A percentile compares a stretch with the other conserved stretches of the same genome.
Evolutionary conservation across 2,888 invertebrate species (phyloP).

Genomic region (Punctoribates punctum): DNA sequence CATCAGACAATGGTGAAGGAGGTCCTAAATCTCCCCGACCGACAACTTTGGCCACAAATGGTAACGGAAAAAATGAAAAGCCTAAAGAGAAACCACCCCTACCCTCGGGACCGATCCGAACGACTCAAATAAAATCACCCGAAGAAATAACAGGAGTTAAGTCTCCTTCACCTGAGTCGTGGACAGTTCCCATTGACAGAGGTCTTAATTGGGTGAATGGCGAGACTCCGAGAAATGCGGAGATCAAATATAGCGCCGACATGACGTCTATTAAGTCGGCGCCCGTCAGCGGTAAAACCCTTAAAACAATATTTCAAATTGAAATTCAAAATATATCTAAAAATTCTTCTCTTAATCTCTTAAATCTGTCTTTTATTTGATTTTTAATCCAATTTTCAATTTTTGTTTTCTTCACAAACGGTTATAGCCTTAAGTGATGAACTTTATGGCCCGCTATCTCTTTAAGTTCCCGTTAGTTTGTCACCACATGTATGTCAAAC

Average conservation of each 20-base stretch:
- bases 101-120: constrained; percentile 45
- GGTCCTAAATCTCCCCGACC: not conserved
- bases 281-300: constrained; percentile 31
- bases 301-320: too few relatives aligned
- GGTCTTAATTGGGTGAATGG: constrained; percentile 57
- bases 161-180: constrained; percentile 89
- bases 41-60: not conserved
- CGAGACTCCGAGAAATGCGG: constrained; percentile 14
- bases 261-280: not conserved
- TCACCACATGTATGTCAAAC: constrained; percentile 8
- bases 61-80: not conserved
- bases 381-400: not conserved
- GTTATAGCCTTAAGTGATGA: constrained; percentile 4
- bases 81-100: not conserved
- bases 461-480: constrained; percentile 1
- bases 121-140: constrained; percentile 79
- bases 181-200: constrained; percentile 89
- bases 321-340: not conserved
- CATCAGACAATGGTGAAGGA: not conserved
- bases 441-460: constrained; percentile 14
- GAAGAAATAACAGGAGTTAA: constrained; percentile 89
- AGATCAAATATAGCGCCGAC: not conserved
- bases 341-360: not conserved
- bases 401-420: not conserved
- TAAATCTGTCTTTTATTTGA: not conserved